phyloP scores from a whole-genome alignment of 2,797 vertebrate species.

The Toxotes lorentzi region DNA sequence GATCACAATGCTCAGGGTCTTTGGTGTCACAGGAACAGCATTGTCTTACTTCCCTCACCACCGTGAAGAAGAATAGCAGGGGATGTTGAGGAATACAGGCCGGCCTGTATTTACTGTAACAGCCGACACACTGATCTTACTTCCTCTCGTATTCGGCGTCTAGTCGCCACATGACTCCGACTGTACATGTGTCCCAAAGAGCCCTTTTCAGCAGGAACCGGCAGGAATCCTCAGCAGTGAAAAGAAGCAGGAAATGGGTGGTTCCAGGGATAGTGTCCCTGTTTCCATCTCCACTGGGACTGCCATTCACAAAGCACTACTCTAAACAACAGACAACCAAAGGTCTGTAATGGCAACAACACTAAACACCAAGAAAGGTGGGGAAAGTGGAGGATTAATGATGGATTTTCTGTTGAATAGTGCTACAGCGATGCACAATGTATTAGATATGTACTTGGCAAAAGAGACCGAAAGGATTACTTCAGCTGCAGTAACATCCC shows the following conservation, averaged over 20 bases:
- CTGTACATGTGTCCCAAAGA: slow-evolving; percentile 10
- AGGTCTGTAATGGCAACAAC: neutral
- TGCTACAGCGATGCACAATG: neutral
- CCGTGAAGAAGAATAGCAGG: slow-evolving; percentile 55
- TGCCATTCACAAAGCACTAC: neutral
- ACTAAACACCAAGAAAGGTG: too few relatives aligned
- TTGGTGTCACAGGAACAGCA: slow-evolving; percentile 67
- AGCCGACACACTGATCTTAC: slow-evolving; percentile 51
- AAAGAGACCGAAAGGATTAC: neutral
- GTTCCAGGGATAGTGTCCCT: neutral
- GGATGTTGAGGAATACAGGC: slow-evolving; percentile 61
- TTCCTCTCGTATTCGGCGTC: slow-evolving; percentile 32
- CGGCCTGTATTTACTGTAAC: slow-evolving; percentile 47
- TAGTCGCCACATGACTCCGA: slow-evolving; percentile 36
- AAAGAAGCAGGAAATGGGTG: slow-evolving; percentile 42
- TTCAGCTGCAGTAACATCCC: too few relatives aligned
- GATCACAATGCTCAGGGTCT: slow-evolving; percentile 45
- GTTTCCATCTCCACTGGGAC: slow-evolving; percentile 7
- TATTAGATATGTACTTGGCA: neutral
- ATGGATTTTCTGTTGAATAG: neutral
- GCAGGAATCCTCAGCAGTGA: slow-evolving; percentile 1
- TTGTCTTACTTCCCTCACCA: slow-evolving; percentile 55
- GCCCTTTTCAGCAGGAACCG: slow-evolving; percentile 16
- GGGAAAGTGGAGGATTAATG: neutral
- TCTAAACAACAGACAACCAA: slow-evolving; percentile 11